Percentiles rank a stretch among this genome's conserved stretches.
Evolutionary conservation across 30 jellyfish, hydroid and myxozoan species (phyloP).

Genomic region (Aurelia aurita): DNA sequence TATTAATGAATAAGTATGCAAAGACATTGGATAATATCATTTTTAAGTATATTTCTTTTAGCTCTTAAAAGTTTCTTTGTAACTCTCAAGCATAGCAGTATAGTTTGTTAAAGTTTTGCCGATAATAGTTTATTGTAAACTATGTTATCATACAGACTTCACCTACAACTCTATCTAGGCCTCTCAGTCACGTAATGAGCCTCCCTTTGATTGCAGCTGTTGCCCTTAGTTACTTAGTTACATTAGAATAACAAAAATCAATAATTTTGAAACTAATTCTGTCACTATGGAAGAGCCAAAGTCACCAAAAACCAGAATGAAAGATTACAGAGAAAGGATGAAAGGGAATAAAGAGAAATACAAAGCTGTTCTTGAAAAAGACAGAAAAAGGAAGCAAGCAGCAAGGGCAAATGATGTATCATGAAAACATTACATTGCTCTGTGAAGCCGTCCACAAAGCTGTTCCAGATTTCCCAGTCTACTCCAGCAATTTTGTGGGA

Average conservation of each 20-base stretch:
- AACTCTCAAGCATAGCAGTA: no score
- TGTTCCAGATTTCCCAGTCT: conserved; percentile 61
- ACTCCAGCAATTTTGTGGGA: conserved; percentile 52
- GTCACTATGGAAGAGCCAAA: conserved; percentile 12
- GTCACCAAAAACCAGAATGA: conserved; percentile 54
- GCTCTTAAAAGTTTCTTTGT: no score
- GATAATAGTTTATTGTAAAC: no score
- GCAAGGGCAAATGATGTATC: conserved; percentile 41
- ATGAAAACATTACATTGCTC: conserved; percentile 46
- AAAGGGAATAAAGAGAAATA: conserved; percentile 16
- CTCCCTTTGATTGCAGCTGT: conserved; percentile 14
- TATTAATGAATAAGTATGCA: no score
- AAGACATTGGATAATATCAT: no score
- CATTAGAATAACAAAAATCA: neutral
- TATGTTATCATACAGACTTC: no score
- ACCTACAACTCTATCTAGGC: no score
- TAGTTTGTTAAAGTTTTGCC: no score
- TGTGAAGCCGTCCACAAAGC: conserved; percentile 73
- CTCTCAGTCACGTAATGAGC: conserved; percentile 2
- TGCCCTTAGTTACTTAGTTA: neutral
- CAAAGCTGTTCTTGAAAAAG: conserved; percentile 19
- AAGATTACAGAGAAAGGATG: conserved; percentile 28
- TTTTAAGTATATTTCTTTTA: no score
- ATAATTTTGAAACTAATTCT: neutral
- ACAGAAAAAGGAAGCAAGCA: conserved; percentile 23